Conservation (phyloP, 1,140 invertebrate species). For the Ylistrum balloti region DNA sequence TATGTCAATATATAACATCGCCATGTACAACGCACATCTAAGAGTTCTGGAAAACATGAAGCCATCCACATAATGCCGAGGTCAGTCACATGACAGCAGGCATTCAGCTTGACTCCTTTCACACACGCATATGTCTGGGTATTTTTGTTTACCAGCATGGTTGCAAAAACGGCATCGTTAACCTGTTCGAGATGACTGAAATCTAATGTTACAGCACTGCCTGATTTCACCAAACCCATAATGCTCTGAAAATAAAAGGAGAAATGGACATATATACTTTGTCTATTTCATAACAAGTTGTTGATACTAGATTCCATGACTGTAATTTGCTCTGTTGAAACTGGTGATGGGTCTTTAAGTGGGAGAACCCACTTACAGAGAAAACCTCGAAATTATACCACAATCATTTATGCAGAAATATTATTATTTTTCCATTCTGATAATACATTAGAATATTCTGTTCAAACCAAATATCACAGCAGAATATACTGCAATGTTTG, state of each 20-base stretch:
- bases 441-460: too few relatives aligned
- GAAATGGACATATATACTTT: too few relatives aligned
- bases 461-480: too few relatives aligned
- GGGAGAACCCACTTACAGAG: too few relatives aligned
- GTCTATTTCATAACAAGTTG: too few relatives aligned
- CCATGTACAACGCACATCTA: not conserved
- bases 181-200: not conserved
- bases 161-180: not conserved
- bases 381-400: too few relatives aligned
- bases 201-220: not conserved
- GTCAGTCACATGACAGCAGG: not conserved
- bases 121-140: not conserved
- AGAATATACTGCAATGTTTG: too few relatives aligned
- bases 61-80: not conserved
- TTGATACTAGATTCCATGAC: too few relatives aligned
- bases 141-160: not conserved
- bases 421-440: too few relatives aligned
- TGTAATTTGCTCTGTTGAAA: too few relatives aligned
- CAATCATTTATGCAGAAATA: too few relatives aligned
- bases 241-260: not conserved
- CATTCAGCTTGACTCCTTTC: not conserved
- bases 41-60: not conserved
- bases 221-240: not conserved
- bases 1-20: not conserved
- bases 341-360: too few relatives aligned